Evolutionary conservation across 2,113 vertebrate genomes (phyloP), one percentile per base, ranked within the genome.

Genomic region (Periophthalmus modestus): DNA sequence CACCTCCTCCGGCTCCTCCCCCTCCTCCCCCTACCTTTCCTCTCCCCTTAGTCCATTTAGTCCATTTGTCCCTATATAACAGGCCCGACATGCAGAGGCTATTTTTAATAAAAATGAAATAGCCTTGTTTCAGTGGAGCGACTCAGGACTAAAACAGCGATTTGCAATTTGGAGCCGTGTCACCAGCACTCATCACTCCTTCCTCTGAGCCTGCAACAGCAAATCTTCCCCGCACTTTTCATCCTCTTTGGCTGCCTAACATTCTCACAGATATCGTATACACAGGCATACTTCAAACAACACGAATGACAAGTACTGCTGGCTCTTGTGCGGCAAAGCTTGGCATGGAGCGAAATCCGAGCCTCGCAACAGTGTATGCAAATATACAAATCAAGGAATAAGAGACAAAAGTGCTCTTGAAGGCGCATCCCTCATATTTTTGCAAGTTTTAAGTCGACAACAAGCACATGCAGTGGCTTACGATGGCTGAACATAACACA

Each of bases 101-200:
- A 91, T 92, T 93, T 91, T 92, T 91, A 91, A 91, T 89, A 89
- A 89, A 91, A 91, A 82, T 66, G 78, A 77, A 83, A 81, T 81
- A 78, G 85, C 82, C 80, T 65, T 55, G 84, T 83, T 85, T 85
- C 90, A 84, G 85, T 66, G 87, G 75, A 85, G 85, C 88, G 83
- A 77, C 86, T 82, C 89, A 54, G 90, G 90, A 91, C 89, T 88
- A 87, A 90, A 92, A 91, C 92, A 90, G 81, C 86, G 79, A 92
- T 90, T 92, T 92, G 88, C 91, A 89, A 91, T 93, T 92, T 92
- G 83, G 85, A 84, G 87, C 86, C 73, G 84, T 92, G 88, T 91
- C 88, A 82, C 88, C 88, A 89, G 88, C 89, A 89, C 89, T 89
- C 90, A 91, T 89, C 87, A 78, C 82, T 71, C 82, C 28, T 34